phyloP scores from a whole-genome alignment of 1,140 invertebrate genomes.

The Reticulitermes speratus region DNA sequence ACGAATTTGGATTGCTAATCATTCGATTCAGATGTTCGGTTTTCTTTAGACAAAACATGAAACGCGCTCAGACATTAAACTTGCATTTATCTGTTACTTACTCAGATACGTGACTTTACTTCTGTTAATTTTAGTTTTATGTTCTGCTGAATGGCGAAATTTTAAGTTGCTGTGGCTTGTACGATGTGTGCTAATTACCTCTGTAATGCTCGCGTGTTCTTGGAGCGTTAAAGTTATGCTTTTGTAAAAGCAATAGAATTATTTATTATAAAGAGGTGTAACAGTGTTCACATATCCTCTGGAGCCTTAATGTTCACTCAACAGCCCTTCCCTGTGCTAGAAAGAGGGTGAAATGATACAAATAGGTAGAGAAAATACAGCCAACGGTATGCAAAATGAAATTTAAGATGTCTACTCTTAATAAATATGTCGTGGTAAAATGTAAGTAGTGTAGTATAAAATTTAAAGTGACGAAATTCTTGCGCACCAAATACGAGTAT shows the following conservation, averaged over 20 bases:
- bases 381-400: neutral
- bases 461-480: too few relatives aligned
- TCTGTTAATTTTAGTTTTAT: too few relatives aligned
- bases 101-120: too few relatives aligned
- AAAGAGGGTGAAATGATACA: neutral
- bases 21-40: too few relatives aligned
- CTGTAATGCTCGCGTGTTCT: neutral
- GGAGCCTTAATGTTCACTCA: neutral
- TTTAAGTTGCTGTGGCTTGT: neutral
- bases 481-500: too few relatives aligned
- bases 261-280: constrained; percentile 15
- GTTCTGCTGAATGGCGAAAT: neutral
- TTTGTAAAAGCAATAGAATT: constrained; percentile 14
- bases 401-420: neutral
- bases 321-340: neutral
- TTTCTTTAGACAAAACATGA: too few relatives aligned
- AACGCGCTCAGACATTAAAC: too few relatives aligned
- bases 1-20: too few relatives aligned
- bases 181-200: neutral
- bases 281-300: neutral
- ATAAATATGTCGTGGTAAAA: too few relatives aligned
- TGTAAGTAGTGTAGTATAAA: too few relatives aligned
- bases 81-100: too few relatives aligned
- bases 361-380: neutral
- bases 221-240: neutral